Evolutionary conservation across 53 echinoderm and acorn worm species (phyloP).

Genomic region (Glandiceps talaboti): DNA sequence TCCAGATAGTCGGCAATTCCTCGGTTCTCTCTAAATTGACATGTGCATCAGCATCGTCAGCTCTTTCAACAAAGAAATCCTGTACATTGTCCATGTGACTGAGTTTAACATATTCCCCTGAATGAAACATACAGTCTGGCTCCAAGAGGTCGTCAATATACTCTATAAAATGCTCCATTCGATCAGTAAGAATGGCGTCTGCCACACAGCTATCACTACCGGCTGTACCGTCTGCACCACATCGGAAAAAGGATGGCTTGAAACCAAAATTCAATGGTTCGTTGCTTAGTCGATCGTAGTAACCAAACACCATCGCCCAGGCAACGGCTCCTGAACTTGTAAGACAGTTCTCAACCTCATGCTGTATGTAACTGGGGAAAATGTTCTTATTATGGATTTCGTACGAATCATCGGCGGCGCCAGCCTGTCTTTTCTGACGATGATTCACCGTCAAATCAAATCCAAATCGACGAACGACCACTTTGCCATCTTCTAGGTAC

Average conservation of each 20-base stretch:
- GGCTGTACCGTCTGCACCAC: not conserved
- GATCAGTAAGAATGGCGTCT: not conserved
- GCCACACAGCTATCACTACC: not conserved
- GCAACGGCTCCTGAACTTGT: not conserved
- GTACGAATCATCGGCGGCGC: not conserved
- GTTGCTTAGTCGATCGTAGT: not conserved
- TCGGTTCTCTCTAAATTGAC: not conserved
- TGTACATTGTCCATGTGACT: not conserved
- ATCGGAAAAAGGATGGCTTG: not conserved
- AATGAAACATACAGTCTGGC: not conserved
- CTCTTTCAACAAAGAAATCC: not conserved
- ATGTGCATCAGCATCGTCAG: not conserved
- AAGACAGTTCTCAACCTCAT: not conserved
- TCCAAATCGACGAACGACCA: not conserved
- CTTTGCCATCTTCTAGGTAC: not conserved
- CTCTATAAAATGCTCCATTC: not conserved
- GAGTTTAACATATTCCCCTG: not conserved
- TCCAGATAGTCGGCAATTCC: too few relatives aligned
- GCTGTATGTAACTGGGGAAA: not conserved
- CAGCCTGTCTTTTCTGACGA: not conserved
- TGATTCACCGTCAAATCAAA: not conserved
- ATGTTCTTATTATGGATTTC: not conserved
- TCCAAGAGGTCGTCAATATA: not conserved
- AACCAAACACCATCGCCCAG: not conserved
- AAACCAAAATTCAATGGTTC: not conserved